Conservation (phyloP, 2,888 invertebrate genomes). For the Pristionchus maxplancki region DNA sequence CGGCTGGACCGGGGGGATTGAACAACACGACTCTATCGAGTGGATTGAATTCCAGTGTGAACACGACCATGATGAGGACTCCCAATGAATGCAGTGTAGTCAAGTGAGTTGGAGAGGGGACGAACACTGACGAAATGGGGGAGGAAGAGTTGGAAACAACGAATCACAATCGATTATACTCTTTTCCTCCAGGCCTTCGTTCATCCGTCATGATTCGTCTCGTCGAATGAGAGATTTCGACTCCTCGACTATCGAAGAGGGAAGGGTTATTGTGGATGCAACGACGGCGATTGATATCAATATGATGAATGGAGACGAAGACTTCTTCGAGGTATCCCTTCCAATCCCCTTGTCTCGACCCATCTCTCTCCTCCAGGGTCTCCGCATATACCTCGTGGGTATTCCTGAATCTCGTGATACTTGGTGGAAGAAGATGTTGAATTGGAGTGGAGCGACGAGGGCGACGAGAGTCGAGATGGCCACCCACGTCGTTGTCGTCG, state of each 20-base stretch:
- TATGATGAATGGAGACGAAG: slow-evolving; percentile 33
- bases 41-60: slow-evolving; percentile 18
- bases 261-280: background rate
- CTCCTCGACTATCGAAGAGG: background rate
- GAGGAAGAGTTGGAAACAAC: too few relatives aligned
- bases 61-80: background rate
- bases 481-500: slow-evolving; percentile 61
- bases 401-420: background rate
- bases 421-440: slow-evolving; percentile 32
- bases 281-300: background rate
- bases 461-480: slow-evolving; percentile 57
- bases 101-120: slow-evolving; percentile 8
- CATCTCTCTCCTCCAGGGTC: too few relatives aligned
- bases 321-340: slow-evolving; percentile 51
- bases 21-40: slow-evolving; percentile 46
- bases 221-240: slow-evolving; percentile 21
- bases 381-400: slow-evolving; percentile 45
- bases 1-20: background rate
- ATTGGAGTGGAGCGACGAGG: slow-evolving; percentile 60
- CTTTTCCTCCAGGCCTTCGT: background rate
- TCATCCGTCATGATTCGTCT: slow-evolving; percentile 44
- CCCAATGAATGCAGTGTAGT: slow-evolving; percentile 27
- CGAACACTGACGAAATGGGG: too few relatives aligned
- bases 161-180: too few relatives aligned
- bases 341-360: too few relatives aligned